Base-by-base conservation (phyloP, 1,140 invertebrate genomes). In the Trichoplusia ni region DNA sequence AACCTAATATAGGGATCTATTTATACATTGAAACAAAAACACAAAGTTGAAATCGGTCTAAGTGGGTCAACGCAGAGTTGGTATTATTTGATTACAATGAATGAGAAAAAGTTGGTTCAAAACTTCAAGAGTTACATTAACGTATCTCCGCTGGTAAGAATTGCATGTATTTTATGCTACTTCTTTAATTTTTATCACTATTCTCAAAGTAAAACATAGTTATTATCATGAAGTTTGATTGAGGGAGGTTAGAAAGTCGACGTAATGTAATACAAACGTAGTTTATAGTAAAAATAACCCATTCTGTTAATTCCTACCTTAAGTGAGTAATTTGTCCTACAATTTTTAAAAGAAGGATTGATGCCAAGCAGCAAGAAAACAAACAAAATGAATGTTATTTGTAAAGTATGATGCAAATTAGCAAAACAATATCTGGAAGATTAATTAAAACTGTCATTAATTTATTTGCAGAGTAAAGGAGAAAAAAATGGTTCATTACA, bases 41-140 rank as follows among this genome's bases (percentile, higher is more conserved):
- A 58, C 25, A 38, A 31, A 77, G 66, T 53, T 59, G 47, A 64
- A 67, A 63, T 56, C 49, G 46, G 37, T 65, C 61, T 73, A 86
- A 84, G 76, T 86, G 78, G 77, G 81, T 86, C 86, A 85, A 69
- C 54, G 58, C 42, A 69, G 73, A 72, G 71, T 62, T 59, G 68
- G 76, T 65, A 62, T 42, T 63, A 79, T 74, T 79, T 77, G 75
- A 77, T 71, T 76, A 88, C 71, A 85, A 90, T 90, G 86, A 90
- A 84, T 81, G 87, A 90, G 67, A 88, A 88, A 79, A 89, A 85
- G 71, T 65, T 83, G 61, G 79, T 80, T 47, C 74, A 83, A 66
- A 90, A 88, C 77, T 90, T 90, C 72, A 89, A 77, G 77, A 89
- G 87, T 69, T 90, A 90, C 75, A 86, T 90, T 74, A 86, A 85